Base-by-base conservation (phyloP, 2,113 vertebrate species). In the Noctilio leporinus region DNA sequence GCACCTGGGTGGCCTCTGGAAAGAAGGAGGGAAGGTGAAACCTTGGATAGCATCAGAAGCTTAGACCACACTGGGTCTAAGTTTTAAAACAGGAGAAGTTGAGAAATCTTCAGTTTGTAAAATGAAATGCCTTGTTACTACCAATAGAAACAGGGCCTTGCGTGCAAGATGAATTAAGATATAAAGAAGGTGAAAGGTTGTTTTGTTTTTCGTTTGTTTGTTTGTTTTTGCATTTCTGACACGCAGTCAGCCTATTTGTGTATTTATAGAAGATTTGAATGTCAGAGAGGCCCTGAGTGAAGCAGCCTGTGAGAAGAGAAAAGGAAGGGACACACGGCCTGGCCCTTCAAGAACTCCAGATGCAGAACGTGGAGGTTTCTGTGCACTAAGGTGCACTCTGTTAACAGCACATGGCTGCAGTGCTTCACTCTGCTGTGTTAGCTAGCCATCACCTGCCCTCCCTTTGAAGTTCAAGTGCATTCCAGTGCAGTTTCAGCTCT, bases 391-490 rank as follows among this genome's bases (percentile, higher is more conserved):
- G 14, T 38, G 22, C 6, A 15, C 9, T 47, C 28, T 11, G 2
- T 22, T 17, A 28, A 49, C 17, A 7, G 38, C 40, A 72, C 8
- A 22, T 1, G 43, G 43, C 33, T 11, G 1, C 10, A 2, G 24
- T 10, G 40, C 45, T 62, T 65, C 64, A 7, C 0, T 10, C 24
- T 45, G 33, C 40, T 24, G 17, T 15, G 28, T 12, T 62, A 35
- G 35, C 47, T 45, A 49, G 38, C 51, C 30, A 35, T 11, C 40
- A 81, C 22, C 30, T 45, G 35, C 59, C 47, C 30, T 30, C n/a
- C 40, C 51, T 95, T 47, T 47, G 47, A 84, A 55, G 91, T 51
- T 78, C 86, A 82, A 35, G 17, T 57, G 51, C 51, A 45, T 19
- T 62, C 87, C 40, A 40, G 69, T 2, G 67, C 7, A 28, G 17